Base-by-base conservation (phyloP, 2,113 vertebrate genomes). In the Epinephelus lanceolatus region DNA sequence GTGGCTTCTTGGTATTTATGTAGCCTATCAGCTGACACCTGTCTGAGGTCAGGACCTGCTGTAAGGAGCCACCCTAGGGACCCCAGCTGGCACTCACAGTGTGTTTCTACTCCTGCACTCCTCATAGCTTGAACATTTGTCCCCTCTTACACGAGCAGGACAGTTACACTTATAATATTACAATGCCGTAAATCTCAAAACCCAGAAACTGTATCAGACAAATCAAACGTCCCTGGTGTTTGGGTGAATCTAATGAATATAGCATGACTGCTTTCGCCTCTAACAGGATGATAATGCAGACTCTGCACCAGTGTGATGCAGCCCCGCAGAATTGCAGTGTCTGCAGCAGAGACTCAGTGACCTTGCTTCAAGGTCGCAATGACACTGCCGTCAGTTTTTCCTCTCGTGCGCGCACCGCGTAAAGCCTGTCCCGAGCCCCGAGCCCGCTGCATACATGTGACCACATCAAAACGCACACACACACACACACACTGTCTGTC, bases 281-380 rank as follows among this genome's bases (percentile, higher is more conserved):
- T 56, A 37, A 80, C 49, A 17, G 84, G 65, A 68, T 71, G 80
- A 79, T 86, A 76, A 78, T 86, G 87, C 88, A 82, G 81, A 90
- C 85, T 86, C 89, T 94, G 91, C 92, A 91, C 80, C 94, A 89
- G 84, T 84, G 45, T 81, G 92, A 92, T 92, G 92, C 90, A 89
- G 92, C 78, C 62, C 89, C 76, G 87, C 86, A 91, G 89, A 93
- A 93, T 89, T 92, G 94, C 94, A 92, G 94, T 86, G 88, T 93
- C 91, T 90, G 94, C 93, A 92, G 94, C 90, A 90, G 83, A 91
- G 92, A 87, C 92, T 59, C 27, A 21, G 62, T 91, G 94, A 95
- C 95, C 94, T 96, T 96, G 92, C 78, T 89, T 94, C 95, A 96
- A 96, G 95, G 95, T 95, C 95, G 94, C 91, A 93, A 68, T 95